A percentile compares a stretch with the other conserved stretches of the same genome.
These are phyloP conservation scores for Hippopotamus amphibius DNA, from an alignment of 2,113 vertebrate species.

Conservation along the genomic window DNA sequence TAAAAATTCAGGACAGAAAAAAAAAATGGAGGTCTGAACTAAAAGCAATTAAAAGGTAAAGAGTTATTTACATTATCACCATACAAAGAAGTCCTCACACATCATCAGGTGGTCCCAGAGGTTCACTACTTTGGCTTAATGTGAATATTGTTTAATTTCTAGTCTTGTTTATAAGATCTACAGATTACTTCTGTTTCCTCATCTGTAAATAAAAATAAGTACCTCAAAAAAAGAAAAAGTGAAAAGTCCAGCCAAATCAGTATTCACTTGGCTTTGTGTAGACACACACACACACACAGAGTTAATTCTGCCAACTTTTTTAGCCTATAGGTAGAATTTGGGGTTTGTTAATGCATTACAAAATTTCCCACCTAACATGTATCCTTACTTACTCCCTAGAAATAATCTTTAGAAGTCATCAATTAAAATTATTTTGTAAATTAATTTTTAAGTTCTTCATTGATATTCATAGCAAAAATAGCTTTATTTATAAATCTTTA, in stretches of 20 bases:
- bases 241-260: neutral
- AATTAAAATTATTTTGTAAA: constrained; percentile 52
- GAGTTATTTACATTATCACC: neutral
- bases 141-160: neutral
- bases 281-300: neutral
- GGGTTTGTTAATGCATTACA: neutral
- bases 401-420: neutral
- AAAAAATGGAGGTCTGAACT: neutral
- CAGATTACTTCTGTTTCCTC: neutral
- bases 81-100: neutral
- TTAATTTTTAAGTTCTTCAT: neutral
- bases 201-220: neutral
- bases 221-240: neutral
- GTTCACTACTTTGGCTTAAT: neutral
- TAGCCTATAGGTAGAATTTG: neutral
- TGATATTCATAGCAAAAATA: neutral
- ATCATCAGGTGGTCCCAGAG: neutral
- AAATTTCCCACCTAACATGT: neutral
- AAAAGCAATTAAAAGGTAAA: neutral
- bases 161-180: neutral
- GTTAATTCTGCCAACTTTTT: neutral
- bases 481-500: neutral
- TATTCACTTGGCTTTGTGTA: neutral
- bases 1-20: neutral
- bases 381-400: neutral